Evolutionary conservation across 2,797 vertebrate genomes (phyloP).

Genomic region (Clarias pachynema): DNA sequence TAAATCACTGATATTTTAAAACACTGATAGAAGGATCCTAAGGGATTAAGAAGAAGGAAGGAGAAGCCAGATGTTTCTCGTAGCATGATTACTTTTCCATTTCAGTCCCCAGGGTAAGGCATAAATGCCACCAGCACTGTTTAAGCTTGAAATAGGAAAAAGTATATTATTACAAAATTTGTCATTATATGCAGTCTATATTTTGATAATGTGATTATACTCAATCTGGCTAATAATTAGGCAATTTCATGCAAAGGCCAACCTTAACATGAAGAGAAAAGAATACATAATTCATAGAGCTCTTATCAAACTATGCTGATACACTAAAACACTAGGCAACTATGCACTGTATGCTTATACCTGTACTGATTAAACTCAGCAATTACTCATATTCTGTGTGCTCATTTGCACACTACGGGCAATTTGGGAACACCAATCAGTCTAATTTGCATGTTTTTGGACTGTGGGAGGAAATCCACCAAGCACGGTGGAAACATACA

Average conservation of each 20-base stretch:
- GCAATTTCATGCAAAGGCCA: neutral
- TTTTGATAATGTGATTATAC: neutral
- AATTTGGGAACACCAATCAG: too few relatives aligned
- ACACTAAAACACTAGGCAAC: too few relatives aligned
- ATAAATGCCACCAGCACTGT: slow-evolving; percentile 38
- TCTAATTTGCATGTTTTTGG: too few relatives aligned
- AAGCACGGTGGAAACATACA: too few relatives aligned
- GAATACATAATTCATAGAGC: too few relatives aligned
- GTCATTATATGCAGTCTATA: neutral
- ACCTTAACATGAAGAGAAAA: too few relatives aligned
- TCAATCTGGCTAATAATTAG: neutral
- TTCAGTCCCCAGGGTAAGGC: slow-evolving; percentile 18
- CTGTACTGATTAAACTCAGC: too few relatives aligned
- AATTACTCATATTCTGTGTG: too few relatives aligned
- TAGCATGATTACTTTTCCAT: slow-evolving; percentile 45
- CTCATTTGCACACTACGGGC: too few relatives aligned
- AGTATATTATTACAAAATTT: slow-evolving; percentile 1
- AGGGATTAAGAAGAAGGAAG: slow-evolving; percentile 55
- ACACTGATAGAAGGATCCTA: slow-evolving; percentile 60
- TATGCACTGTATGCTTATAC: too few relatives aligned
- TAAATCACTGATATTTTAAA: slow-evolving; percentile 38
- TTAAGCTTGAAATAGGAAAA: slow-evolving; percentile 16
- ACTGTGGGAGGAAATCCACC: too few relatives aligned
- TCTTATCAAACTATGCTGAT: too few relatives aligned
- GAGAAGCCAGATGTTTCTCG: slow-evolving; percentile 59